A percentile compares a stretch with the other conserved stretches of the same genome.
phyloP scores from a whole-genome alignment of 2,113 vertebrate species.

The Climacteris rufus region DNA sequence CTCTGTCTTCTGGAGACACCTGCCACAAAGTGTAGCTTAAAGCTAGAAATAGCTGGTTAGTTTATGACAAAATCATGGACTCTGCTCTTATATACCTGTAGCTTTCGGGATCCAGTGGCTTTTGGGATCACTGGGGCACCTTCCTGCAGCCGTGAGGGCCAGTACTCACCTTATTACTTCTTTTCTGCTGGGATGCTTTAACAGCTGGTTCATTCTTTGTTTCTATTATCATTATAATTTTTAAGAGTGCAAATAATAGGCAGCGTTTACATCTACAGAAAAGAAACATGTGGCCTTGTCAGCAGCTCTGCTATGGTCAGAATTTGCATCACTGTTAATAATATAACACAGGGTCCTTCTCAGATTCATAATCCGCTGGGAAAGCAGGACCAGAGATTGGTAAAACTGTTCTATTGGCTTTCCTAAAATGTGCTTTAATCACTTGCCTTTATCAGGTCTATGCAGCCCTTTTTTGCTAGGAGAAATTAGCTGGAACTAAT shows the following conservation, averaged over 20 bases:
- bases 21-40: background rate
- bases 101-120: background rate
- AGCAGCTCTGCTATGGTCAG: background rate
- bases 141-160: background rate
- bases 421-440: background rate
- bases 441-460: constrained; percentile 28
- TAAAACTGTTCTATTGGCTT: background rate
- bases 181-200: background rate
- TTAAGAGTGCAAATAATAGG: background rate
- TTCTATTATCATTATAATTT: background rate
- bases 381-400: background rate
- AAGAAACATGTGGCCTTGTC: background rate
- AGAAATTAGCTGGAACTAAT: constrained; percentile 59
- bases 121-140: background rate
- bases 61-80: background rate
- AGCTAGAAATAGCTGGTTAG: background rate
- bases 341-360: background rate
- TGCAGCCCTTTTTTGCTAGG: background rate
- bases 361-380: background rate
- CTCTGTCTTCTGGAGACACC: background rate
- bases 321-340: background rate
- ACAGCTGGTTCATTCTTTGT: background rate
- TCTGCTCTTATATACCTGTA: rapidly evolving
- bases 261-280: background rate
- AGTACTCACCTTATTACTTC: background rate